Evolutionary conservation across 2,797 vertebrate species (phyloP), one percentile per base, ranked within the genome.

Genomic region (Schizopygopsis pylzovi): DNA sequence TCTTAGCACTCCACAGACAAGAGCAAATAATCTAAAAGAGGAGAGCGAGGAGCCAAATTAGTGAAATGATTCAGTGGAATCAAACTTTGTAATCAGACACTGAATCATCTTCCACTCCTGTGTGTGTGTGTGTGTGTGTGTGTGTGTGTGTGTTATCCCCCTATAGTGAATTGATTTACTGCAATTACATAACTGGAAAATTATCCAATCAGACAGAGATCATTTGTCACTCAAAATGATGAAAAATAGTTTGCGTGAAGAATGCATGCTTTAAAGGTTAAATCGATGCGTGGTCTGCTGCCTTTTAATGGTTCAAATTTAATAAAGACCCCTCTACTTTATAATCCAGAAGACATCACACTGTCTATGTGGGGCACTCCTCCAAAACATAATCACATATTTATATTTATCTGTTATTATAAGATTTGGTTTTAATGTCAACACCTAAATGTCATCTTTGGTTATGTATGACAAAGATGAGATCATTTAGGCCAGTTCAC

Each of bases 51-150:
- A 39, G 39, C 11, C 16, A 68, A 54, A 13, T 78, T 28, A 16
- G 45, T 77, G 59, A 41, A 83, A 49, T 67, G 22, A 76, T 67
- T 76, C 72, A 52, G 2, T 76, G 59, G 54, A 83, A 65, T 76
- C 71, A 73, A 33, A 47, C 37, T 20, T 43, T 47, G 71, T 65
- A 83, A 83, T 76, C 56, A 76, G 71, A 83, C 56, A 65, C 43
- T 49, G 28, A 65, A 65, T 76, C 43, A 52, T 39, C 47, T 83
- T 52, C 28, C 82, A 41, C 82, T 76, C 43, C 39, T 33, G 33
- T 33, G 33, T 83, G 22, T 39, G 20, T 39, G 61, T 22, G 73
- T 68, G 15, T 41, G 28, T 28, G 25, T 28, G 33, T 33, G 33
- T 33, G 33, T 83, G 22, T 41, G 20, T 39, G 61, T 22, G 73